phyloP scores from a whole-genome alignment of 2,797 vertebrate species.

The Chelon labrosus region DNA sequence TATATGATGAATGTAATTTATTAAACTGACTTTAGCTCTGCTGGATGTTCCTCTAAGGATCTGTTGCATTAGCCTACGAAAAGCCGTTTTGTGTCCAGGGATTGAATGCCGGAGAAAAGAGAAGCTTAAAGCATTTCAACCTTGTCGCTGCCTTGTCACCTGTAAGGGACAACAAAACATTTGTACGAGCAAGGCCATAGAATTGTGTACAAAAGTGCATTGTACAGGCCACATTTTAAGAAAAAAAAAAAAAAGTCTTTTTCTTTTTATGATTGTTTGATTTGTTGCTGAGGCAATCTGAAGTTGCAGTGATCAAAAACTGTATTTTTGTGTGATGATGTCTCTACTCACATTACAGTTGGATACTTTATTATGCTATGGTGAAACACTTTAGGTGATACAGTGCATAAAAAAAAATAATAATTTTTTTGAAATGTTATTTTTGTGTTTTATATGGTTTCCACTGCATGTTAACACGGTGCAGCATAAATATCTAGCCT shows the following conservation, averaged over 20 bases:
- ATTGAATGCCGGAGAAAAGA: conserved; percentile 62
- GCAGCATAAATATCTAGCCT: conserved; percentile 32
- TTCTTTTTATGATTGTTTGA: conserved; percentile 55
- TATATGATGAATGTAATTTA: conserved; percentile 89
- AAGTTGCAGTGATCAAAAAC: conserved; percentile 77
- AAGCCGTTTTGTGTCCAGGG: conserved; percentile 70
- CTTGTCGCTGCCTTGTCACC: conserved; percentile 76
- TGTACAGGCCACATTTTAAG: conserved; percentile 79
- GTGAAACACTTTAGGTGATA: conserved; percentile 57
- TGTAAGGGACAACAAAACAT: conserved; percentile 68
- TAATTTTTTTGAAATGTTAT: conserved; percentile 38
- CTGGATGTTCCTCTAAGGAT: conserved; percentile 67
- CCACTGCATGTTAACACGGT: conserved; percentile 48
- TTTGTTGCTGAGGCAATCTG: conserved; percentile 79
- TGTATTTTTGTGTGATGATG: conserved; percentile 80
- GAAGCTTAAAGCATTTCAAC: conserved; percentile 52
- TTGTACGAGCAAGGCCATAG: conserved; percentile 72
- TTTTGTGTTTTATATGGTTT: conserved; percentile 49
- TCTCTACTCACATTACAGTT: conserved; percentile 67
- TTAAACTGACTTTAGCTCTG: conserved; percentile 78
- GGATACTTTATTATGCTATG: conserved; percentile 48
- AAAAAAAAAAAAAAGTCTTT: conserved; percentile 50
- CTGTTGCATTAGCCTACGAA: conserved; percentile 70
- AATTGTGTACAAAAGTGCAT: conserved; percentile 77
- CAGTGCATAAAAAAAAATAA: conserved; percentile 16